Evolutionary conservation across 1,140 invertebrate species (phyloP).

Genomic region (Bombus ignitus): DNA sequence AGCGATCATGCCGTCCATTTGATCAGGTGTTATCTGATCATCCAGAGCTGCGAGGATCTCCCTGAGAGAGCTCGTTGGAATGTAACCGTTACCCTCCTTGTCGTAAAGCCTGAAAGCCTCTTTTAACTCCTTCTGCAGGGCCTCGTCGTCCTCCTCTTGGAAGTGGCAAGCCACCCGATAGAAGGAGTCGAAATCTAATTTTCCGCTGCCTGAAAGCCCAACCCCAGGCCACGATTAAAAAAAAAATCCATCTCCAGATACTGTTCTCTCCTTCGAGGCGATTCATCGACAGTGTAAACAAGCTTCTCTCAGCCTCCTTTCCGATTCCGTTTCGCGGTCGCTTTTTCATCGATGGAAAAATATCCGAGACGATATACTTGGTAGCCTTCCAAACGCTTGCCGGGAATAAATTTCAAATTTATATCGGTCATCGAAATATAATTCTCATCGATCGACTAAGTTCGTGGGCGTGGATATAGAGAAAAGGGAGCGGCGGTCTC

Average conservation of each 20-base stretch:
- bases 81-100: slow-evolving; percentile 92
- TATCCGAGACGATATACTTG: slow-evolving; percentile 32
- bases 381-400: slow-evolving; percentile 28
- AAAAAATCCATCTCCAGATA: neutral
- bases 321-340: neutral
- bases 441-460: neutral
- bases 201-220: slow-evolving; percentile 83
- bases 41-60: slow-evolving; percentile 91
- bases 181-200: slow-evolving; percentile 87
- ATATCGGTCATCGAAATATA: neutral
- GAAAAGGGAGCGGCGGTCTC: too few relatives aligned
- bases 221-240: slow-evolving; percentile 7
- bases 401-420: slow-evolving; percentile 63
- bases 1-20: slow-evolving; percentile 92
- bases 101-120: slow-evolving; percentile 90
- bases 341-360: slow-evolving; percentile 10
- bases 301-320: neutral
- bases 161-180: slow-evolving; percentile 88
- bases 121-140: slow-evolving; percentile 89
- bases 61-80: slow-evolving; percentile 90
- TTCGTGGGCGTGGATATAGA: neutral
- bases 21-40: slow-evolving; percentile 91
- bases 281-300: slow-evolving; percentile 28
- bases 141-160: slow-evolving; percentile 90
- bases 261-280: neutral